Evolutionary conservation across 2,113 vertebrate genomes (phyloP).

Genomic region (Physeter macrocephalus): DNA sequence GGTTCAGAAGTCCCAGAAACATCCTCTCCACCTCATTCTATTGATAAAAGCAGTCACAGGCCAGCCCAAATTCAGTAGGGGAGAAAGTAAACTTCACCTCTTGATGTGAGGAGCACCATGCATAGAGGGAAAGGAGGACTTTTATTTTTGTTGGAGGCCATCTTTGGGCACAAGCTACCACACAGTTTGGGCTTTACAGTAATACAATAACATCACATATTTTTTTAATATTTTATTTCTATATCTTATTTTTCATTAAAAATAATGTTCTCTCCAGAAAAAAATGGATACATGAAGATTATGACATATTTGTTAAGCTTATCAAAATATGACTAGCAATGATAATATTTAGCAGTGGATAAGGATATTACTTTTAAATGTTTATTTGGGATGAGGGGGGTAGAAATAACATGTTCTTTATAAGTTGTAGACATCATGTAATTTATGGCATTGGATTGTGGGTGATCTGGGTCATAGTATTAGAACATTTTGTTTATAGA

Average conservation of each 20-base stretch:
- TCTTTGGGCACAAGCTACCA: background rate
- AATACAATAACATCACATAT: background rate
- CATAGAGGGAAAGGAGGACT: background rate
- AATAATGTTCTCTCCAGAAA: background rate
- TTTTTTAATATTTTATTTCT: background rate
- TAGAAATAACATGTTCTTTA: background rate
- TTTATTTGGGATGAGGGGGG: background rate
- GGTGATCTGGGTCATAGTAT: background rate
- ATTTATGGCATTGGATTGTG: background rate
- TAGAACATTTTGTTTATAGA: background rate
- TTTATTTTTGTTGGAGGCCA: background rate
- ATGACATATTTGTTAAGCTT: background rate
- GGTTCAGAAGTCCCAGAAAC: background rate
- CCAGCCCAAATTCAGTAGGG: background rate
- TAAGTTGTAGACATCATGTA: background rate
- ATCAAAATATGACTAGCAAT: background rate
- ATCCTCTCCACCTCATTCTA: background rate
- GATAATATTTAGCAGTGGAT: background rate
- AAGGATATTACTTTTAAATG: background rate
- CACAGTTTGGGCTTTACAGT: background rate
- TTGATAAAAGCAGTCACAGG: background rate
- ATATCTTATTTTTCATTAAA: background rate
- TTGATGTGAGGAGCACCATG: background rate
- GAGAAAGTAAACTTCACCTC: background rate
- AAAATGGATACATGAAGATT: background rate